Evolutionary conservation across 2,113 vertebrate species (phyloP), one percentile per base, ranked within the genome.

Genomic region (Pteropus alecto): DNA sequence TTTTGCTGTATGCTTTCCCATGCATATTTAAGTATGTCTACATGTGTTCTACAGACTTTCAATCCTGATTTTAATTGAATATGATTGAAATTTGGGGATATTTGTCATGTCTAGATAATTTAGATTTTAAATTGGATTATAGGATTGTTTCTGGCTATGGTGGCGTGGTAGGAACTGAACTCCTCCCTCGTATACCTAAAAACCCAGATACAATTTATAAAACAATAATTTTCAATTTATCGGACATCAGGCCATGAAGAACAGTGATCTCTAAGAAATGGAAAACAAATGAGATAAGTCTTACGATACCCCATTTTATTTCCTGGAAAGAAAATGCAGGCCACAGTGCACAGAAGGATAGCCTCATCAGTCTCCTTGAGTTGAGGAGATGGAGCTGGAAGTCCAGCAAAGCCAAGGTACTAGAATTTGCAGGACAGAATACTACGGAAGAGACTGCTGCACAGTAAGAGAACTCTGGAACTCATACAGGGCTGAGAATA

Each of bases 21-120:
- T 21, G 48, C 84, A 3, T 81, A 82, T 38, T 7, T 74, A 76
- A 78, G 16, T 87, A 56, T 73, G 67, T 70, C 38, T 60, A 19
- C 81, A 54, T 51, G 2, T 61, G 13, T 21, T 4, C 16, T 2
- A 56, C 24, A 43, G 46, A 35, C 19, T 89, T 95, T 87, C 16
- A 43, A 74, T 93, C 5, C n/a, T 63, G 7, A 70, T 68, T 96
- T 95, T 90, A 67, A 95, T 82, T 58, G 21, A 96, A 28, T 87
- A 43, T 87, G 30, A 56, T 35, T 87, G 65, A 94, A 93, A 79
- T 46, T 97, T 54, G 0, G 48, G 38, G 28, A 67, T 15, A 46
- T 68, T 73, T 76, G 2, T 94, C 33, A 87, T 70, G 7, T 7
- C 8, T 76, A 38, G 4, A 65, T 67, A 78, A 93, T 73, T 90